Conservation (phyloP, 2,797 vertebrate species). For the Ctenochaetus hawaiiensis region DNA sequence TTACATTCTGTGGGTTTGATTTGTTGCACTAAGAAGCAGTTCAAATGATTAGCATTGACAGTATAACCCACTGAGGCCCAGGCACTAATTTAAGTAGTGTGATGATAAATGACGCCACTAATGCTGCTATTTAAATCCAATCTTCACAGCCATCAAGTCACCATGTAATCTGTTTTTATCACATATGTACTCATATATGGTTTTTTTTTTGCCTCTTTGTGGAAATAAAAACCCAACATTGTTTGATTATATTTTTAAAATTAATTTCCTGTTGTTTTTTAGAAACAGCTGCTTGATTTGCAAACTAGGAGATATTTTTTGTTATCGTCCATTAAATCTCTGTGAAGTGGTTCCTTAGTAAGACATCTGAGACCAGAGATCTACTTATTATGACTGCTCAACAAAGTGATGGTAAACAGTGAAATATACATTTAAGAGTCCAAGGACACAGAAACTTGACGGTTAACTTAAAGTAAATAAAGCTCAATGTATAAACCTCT, state of each 20-base stretch:
- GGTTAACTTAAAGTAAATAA: too few relatives aligned
- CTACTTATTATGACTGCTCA: conserved; percentile 25
- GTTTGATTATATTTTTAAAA: conserved; percentile 4
- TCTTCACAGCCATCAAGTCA: not conserved
- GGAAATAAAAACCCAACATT: not conserved
- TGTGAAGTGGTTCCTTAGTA: conserved; percentile 36
- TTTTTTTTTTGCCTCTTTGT: not conserved
- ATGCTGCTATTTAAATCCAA: not conserved
- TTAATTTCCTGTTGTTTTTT: not conserved
- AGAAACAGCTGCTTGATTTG: conserved; percentile 4
- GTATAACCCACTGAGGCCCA: not conserved
- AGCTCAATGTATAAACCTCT: too few relatives aligned
- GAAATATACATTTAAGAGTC: conserved; percentile 10
- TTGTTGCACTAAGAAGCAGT: not conserved
- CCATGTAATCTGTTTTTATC: not conserved
- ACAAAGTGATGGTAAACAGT: conserved; percentile 19
- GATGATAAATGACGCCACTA: not conserved
- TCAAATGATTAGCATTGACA: not conserved
- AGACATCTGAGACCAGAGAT: conserved; percentile 31
- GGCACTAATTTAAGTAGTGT: not conserved
- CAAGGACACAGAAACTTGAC: not conserved
- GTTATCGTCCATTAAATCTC: not conserved
- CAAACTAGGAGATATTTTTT: not conserved
- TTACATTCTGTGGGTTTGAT: not conserved
- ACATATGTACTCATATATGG: not conserved